A percentile compares a stretch with the other conserved stretches of the same genome.
Conservation (phyloP, 2,113 vertebrate species). For the Muntiacus muntjak region DNA sequence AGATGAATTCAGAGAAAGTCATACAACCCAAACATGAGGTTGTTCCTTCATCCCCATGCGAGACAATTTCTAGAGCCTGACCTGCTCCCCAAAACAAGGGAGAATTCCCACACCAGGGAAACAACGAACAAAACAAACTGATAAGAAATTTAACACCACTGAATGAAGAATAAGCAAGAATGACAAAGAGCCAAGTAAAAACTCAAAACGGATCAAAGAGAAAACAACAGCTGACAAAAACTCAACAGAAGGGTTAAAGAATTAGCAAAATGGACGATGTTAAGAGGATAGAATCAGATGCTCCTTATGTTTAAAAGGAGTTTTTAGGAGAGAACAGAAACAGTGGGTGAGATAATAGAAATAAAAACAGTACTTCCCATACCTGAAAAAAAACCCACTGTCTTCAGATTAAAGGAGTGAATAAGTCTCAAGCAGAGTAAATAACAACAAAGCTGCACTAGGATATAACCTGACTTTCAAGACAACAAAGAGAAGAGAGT, state of each 20-base stretch:
- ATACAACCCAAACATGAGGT: neutral
- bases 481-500: neutral
- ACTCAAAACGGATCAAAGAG: neutral
- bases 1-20: neutral
- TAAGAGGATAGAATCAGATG: neutral
- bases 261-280: neutral
- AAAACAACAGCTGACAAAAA: neutral
- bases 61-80: neutral
- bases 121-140: neutral
- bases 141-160: neutral
- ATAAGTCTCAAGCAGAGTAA: neutral
- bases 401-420: neutral
- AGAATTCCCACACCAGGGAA: neutral
- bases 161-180: neutral
- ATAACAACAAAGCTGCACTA: neutral
- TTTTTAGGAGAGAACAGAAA: neutral
- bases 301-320: neutral
- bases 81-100: neutral
- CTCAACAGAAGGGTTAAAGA: neutral
- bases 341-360: neutral
- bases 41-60: neutral
- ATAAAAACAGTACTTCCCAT: neutral
- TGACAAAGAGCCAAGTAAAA: neutral
- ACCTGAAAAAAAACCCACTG: neutral
- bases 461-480: neutral